Evolutionary conservation across 2,113 vertebrate genomes (phyloP), one percentile per base, ranked within the genome.

Genomic region (Chaenogobius annularis): DNA sequence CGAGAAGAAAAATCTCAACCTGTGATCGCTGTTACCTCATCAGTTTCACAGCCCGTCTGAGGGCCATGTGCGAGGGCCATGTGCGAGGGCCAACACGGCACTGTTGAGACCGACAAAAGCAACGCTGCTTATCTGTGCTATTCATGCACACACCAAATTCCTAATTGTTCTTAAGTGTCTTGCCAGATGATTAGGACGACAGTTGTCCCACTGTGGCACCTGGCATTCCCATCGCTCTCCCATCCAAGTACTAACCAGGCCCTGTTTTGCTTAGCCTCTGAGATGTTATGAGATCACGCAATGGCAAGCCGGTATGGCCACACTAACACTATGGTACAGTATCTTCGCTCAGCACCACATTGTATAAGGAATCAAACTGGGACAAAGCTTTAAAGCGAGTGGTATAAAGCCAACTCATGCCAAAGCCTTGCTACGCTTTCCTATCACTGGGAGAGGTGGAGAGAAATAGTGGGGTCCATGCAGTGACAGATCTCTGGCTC

Each of bases 401-500:
- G 55, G 55, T 19, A 46, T 8, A 12, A 20, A 66, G 40, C 35
- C 7, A 31, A 63, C 15, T 63, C 40, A 40, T 43, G 17, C 35
- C 35, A 43, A 20, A 63, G 35, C 61, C 31, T 3, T 1, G 17
- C 17, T 10, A 35, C 61, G n/a, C 40, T 63, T 40, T 10, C 61
- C 31, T 63, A 63, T 63, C 61, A 12, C 17, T 20, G 19, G 17
- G 31, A 47, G 43, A 23, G 44, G 44, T 47, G 48, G 74, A 13
- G 55, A 67, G 62, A 73, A 22, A 68, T 43, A 75, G 43, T 15
- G 2, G 64, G 40, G 55, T 76, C 63, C 74, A 73, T 23, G 78
- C 69, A 74, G 71, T 0, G 67, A 65, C 47, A 71, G 74, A 81
- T 77, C 69, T 66, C 55, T 78, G 50, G 74, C 78, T 85, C 75